These are phyloP conservation scores for Drosophila paracracens DNA, from an alignment of 2,888 invertebrate genomes.

Conservation along the genomic window DNA sequence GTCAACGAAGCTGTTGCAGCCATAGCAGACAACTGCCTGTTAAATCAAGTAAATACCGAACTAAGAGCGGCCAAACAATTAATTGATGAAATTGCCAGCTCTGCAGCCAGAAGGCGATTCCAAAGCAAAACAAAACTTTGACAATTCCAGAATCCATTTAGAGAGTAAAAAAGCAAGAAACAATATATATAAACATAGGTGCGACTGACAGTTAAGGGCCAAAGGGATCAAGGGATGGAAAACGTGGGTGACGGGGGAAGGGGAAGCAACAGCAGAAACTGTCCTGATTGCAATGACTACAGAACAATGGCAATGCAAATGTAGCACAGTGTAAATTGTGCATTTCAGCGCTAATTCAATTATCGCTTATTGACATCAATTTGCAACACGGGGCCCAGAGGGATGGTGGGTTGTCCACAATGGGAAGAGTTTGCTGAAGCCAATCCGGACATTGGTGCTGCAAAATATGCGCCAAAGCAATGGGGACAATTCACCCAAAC, in stretches of 20 bases:
- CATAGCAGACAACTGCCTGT: constrained; percentile 30
- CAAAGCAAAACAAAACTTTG: constrained; percentile 49
- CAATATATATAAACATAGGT: constrained; percentile 18
- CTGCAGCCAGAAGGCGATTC: constrained; percentile 15
- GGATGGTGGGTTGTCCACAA: not conserved
- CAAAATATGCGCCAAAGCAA: constrained; percentile 48
- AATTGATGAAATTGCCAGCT: constrained; percentile 30
- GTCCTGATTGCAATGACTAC: constrained; percentile 48
- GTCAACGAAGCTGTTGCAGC: constrained; percentile 51
- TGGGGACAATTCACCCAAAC: constrained; percentile 19
- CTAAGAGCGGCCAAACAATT: constrained; percentile 66
- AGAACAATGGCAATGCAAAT: constrained; percentile 62
- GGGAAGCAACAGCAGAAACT: constrained; percentile 2
- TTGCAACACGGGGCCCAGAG: constrained; percentile 38
- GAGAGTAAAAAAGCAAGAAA: constrained; percentile 3
- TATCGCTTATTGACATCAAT: constrained; percentile 82
- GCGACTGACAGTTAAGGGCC: constrained; percentile 11
- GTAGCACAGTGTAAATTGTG: constrained; percentile 68
- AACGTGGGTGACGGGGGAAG: not conserved
- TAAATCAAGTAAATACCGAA: constrained; percentile 61
- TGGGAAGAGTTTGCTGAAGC: not conserved
- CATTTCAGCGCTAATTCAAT: constrained; percentile 79
- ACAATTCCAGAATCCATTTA: constrained; percentile 56
- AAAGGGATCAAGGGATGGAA: not conserved
- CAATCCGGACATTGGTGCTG: constrained; percentile 27